These are phyloP conservation scores for fruit fly (Drosophila melanogaster) DNA, from an alignment of 1,140 invertebrate genomes.

Conservation along the genomic window Release_6_plus_ISO1_MT NC_004354.4:1281001-1281500, in stretches of 20 bases:
- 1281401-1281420: neutral
- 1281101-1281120: constrained; percentile 38
- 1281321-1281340: constrained; percentile 14
- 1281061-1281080: constrained; percentile 7
- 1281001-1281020: constrained; percentile 68
- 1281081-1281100: constrained; percentile 26
- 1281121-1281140: constrained; percentile 41
- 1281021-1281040: constrained; percentile 1
- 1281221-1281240: constrained; percentile 52
- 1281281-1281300: constrained; percentile 81
- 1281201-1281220: neutral
- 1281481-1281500: constrained; percentile 80
- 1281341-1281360: constrained; percentile 39
- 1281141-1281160: constrained; percentile 47
- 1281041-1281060: neutral
- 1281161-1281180: constrained; percentile 6
- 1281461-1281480: constrained; percentile 79
- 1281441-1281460: constrained; percentile 80
- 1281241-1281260: constrained; percentile 81
- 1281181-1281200: constrained; percentile 2
- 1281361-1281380: constrained; percentile 13
- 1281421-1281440: constrained; percentile 50
- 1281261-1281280: constrained; percentile 76
- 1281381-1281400: neutral
- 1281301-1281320: constrained; percentile 80